Percentiles rank a stretch among this genome's conserved stretches.
These are phyloP conservation scores for Apostichopus parvimensis DNA, from an alignment of 35 echinoderm and acorn worm species.

Conservation along the genomic window DNA sequence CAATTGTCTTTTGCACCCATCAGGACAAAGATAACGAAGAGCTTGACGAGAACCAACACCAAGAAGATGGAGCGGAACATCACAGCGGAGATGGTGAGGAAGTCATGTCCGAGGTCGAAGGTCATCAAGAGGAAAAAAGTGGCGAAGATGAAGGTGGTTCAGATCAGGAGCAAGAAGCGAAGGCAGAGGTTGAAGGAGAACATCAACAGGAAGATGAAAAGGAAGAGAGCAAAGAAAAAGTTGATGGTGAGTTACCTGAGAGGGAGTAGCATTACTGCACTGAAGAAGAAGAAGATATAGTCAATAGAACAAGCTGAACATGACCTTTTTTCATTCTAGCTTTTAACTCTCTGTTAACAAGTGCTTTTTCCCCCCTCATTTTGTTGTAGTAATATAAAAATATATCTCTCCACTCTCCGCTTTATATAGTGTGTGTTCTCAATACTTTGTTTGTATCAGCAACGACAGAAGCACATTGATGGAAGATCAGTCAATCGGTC, in stretches of 20 bases:
- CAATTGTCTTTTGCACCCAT: not conserved
- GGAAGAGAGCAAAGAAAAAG: slow-evolving; percentile 9
- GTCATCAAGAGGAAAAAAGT: slow-evolving; percentile 1
- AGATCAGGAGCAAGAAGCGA: not conserved
- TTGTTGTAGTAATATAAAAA: slow-evolving; percentile 28
- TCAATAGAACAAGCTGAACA: not conserved
- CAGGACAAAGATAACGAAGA: slow-evolving; percentile 14
- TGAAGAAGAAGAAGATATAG: slow-evolving; percentile 1
- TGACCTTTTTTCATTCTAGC: not conserved
- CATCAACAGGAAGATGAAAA: slow-evolving; percentile 8
- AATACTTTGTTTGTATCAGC: not conserved
- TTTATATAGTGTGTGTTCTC: too few relatives aligned
- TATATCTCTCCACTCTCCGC: not conserved
- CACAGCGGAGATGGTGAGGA: slow-evolving; percentile 11
- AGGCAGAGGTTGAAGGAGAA: not conserved
- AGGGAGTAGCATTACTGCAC: not conserved
- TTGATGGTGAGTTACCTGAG: not conserved
- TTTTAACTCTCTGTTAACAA: not conserved
- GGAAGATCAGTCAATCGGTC: too few relatives aligned
- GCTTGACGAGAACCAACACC: not conserved
- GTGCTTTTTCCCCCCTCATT: not conserved
- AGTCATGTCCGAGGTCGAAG: slow-evolving; percentile 20
- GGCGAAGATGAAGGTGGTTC: slow-evolving; percentile 29
- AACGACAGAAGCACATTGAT: not conserved
- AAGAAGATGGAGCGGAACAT: slow-evolving; percentile 12